A percentile compares a stretch with the other conserved stretches of the same genome.
Evolutionary conservation across 2,888 invertebrate species (phyloP).

Genomic region (Cataglyphis albicans): DNA sequence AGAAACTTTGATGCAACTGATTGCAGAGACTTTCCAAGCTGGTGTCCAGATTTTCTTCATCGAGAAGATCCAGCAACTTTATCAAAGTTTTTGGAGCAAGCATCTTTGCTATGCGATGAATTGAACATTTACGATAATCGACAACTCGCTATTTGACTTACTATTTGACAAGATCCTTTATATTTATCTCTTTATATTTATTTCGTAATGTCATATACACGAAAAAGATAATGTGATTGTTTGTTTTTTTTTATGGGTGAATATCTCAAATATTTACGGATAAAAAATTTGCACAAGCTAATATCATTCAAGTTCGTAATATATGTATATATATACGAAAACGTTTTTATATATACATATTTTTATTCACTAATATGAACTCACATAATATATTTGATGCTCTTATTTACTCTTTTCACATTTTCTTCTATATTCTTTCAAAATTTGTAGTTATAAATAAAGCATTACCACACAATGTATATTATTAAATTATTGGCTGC

Average conservation of each 20-base stretch:
- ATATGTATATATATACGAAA: too few species aligned
- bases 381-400: too few species aligned
- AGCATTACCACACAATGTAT: too few species aligned
- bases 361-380: too few species aligned
- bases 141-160: background rate
- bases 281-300: background rate
- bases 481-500: too few species aligned
- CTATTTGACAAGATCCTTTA: background rate
- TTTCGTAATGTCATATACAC: background rate
- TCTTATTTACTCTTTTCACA: too few species aligned
- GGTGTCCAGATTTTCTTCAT: slow-evolving; percentile 82
- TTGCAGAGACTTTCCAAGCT: slow-evolving; percentile 91
- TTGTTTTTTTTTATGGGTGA: background rate
- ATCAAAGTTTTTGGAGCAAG: slow-evolving; percentile 79
- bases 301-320: slow-evolving; percentile 2
- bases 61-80: slow-evolving; percentile 81
- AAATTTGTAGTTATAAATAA: too few species aligned
- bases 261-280: background rate
- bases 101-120: slow-evolving; percentile 69
- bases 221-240: background rate
- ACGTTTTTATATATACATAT: too few species aligned
- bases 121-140: background rate
- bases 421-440: too few species aligned
- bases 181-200: background rate
- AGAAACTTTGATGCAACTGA: slow-evolving; percentile 93